These are phyloP conservation scores for Ianthella basta DNA, from an alignment of 37 sponge, comb jelly and placozoan genomes.

Conservation along the genomic window DNA sequence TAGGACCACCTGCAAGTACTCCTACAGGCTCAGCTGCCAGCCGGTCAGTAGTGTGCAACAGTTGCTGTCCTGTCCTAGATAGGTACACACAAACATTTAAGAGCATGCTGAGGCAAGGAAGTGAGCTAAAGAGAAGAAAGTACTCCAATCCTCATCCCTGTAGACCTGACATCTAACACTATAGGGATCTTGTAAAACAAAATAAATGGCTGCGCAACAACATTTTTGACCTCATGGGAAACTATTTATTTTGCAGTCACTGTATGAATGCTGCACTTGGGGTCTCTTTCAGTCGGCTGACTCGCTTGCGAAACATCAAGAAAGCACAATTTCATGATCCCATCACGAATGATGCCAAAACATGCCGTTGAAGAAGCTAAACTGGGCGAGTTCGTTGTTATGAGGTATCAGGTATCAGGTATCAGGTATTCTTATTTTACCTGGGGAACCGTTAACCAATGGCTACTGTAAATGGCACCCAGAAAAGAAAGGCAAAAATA, in stretches of 20 bases:
- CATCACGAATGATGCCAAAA: not conserved
- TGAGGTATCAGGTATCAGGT: slow-evolving; percentile 27
- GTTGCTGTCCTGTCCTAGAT: slow-evolving; percentile 18
- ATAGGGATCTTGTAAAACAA: slow-evolving; percentile 34
- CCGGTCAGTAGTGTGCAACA: not conserved
- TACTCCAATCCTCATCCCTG: slow-evolving; percentile 1
- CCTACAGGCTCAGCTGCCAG: too few species aligned
- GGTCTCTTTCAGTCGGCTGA: slow-evolving; percentile 31
- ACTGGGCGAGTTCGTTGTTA: slow-evolving; percentile 13
- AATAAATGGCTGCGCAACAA: slow-evolving; percentile 45
- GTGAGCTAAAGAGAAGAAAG: slow-evolving; percentile 33
- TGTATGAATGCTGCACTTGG: slow-evolving; percentile 22
- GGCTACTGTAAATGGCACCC: too few species aligned
- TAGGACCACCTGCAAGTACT: not conserved
- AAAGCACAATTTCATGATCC: not conserved
- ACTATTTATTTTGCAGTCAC: slow-evolving; percentile 42
- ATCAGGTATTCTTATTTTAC: slow-evolving; percentile 37
- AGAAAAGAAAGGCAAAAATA: too few species aligned
- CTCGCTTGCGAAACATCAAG: slow-evolving; percentile 38
- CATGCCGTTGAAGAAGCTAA: slow-evolving; percentile 1
- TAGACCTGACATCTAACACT: not conserved
- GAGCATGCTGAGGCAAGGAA: slow-evolving; percentile 24
- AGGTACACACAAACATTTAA: slow-evolving; percentile 1
- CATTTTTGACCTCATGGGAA: slow-evolving; percentile 41
- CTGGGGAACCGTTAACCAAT: not conserved